Evolutionary conservation across 2,113 vertebrate species (phyloP).

Genomic region (Carlito syrichta): DNA sequence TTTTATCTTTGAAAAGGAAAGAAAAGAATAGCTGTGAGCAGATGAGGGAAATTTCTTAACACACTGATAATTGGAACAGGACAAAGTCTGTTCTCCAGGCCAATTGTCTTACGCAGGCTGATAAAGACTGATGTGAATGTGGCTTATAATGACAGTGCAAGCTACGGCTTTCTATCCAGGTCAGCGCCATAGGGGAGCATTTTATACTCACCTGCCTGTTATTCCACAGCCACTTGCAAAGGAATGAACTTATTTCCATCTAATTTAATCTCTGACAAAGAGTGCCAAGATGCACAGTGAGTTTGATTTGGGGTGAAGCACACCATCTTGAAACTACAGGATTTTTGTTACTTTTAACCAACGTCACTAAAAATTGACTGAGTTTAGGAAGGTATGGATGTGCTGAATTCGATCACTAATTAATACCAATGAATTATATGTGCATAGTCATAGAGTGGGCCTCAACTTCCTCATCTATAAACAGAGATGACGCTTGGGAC

Average conservation of each 20-base stretch:
- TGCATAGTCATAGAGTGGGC: not conserved
- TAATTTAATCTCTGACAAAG: not conserved
- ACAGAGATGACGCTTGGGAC: not conserved
- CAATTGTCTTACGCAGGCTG: not conserved
- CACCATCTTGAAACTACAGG: not conserved
- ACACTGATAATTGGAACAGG: not conserved
- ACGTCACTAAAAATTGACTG: not conserved
- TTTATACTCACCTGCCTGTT: not conserved
- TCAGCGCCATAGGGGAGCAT: not conserved
- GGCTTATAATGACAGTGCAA: not conserved
- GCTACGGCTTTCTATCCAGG: not conserved
- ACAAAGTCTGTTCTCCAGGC: not conserved
- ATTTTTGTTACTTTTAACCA: not conserved
- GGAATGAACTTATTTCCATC: not conserved
- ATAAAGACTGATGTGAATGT: not conserved
- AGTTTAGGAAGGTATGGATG: not conserved
- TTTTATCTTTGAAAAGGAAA: not conserved
- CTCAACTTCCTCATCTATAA: not conserved
- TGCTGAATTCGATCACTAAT: not conserved
- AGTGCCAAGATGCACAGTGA: not conserved
- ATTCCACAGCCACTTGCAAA: not conserved
- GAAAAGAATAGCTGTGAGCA: not conserved
- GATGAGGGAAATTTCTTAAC: not conserved
- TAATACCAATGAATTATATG: not conserved
- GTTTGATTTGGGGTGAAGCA: not conserved